Base-by-base conservation (phyloP, 2,113 vertebrate genomes). In the Sphyrna mokarran region DNA sequence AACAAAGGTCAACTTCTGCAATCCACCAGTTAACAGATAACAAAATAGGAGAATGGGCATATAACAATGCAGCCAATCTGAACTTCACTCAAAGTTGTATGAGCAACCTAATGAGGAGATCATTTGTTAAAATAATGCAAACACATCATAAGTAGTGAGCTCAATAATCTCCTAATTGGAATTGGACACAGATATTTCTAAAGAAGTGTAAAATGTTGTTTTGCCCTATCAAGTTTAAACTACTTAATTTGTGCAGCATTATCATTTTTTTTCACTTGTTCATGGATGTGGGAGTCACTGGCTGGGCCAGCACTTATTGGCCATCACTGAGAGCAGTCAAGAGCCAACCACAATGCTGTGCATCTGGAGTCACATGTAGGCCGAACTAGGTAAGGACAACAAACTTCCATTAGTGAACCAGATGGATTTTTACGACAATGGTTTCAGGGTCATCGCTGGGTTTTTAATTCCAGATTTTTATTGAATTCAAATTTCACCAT, bases 1-100 rank as follows among this genome's bases (percentile, higher is more conserved):
- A 97, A 98, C 97, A 98, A 97, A 98, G 98, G 97, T 98, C 96
- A 76, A 72, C 96, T 96, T 97, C 43, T 72, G 69, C 94, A 95
- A 95, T 95, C 94, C 69, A 54, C 69, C 94, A 95, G 94, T 95
- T 72, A 54, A 48, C 23, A 33, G 94, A 26, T 95, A 95, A 72
- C 22, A 72, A 48, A 94, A 94, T 66, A 72, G 40, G 13, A 72
- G 63, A 37, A 70, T 43, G 66, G 48, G 48, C 68, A 54, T 95
- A 72, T 76, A 95, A 95, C 69, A 70, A 95, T 72, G 94, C 69
- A 33, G 43, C 94, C 29, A 95, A 16, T 72, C 23, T 70, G 43
- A 95, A 33, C 69, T 5, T 95, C 68, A 33, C 40, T 95, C 69
- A 95, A 95, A 43, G 43, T 43, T 95, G 22, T 72, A 43, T 33